Evolutionary conservation across 2,113 vertebrate species (phyloP).

Genomic region (Hucho hucho): DNA sequence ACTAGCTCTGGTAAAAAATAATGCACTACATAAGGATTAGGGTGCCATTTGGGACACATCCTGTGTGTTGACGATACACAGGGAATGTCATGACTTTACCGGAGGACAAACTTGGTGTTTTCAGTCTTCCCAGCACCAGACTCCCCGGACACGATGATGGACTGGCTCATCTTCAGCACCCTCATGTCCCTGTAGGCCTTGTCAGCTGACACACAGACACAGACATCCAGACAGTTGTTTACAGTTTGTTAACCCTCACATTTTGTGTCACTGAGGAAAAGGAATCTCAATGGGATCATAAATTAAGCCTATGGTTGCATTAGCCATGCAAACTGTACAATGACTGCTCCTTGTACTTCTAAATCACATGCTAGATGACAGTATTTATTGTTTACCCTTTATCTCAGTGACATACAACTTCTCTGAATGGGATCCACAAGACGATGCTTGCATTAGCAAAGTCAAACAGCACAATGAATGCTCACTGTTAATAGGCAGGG

Average conservation of each 20-base stretch:
- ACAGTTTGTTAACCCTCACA: too few relatives aligned
- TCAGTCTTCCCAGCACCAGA: conserved; percentile 98
- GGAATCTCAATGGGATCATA: too few relatives aligned
- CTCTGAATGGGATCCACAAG: too few relatives aligned
- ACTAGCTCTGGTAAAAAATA: too few relatives aligned
- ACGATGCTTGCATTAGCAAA: too few relatives aligned
- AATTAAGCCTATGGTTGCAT: background rate
- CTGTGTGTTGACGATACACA: background rate
- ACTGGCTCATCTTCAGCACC: conserved; percentile 97
- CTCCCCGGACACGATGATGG: conserved; percentile 96
- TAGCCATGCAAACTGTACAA: background rate
- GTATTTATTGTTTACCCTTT: too few relatives aligned
- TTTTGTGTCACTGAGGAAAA: too few relatives aligned
- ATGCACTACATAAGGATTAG: too few relatives aligned
- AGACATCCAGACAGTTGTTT: background rate
- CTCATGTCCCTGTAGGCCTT: conserved; percentile 98
- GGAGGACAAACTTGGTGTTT: conserved; percentile 97
- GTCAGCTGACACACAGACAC: conserved; percentile 78
- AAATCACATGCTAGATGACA: too few relatives aligned
- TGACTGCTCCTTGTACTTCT: background rate
- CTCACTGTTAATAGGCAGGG: background rate
- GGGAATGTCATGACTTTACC: conserved; percentile 65
- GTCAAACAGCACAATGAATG: too few relatives aligned
- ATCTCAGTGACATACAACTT: too few relatives aligned
- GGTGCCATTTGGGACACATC: too few relatives aligned